Evolutionary conservation across 2,113 vertebrate genomes (phyloP), one percentile per base, ranked within the genome.

Genomic region (Heptranchias perlo): DNA sequence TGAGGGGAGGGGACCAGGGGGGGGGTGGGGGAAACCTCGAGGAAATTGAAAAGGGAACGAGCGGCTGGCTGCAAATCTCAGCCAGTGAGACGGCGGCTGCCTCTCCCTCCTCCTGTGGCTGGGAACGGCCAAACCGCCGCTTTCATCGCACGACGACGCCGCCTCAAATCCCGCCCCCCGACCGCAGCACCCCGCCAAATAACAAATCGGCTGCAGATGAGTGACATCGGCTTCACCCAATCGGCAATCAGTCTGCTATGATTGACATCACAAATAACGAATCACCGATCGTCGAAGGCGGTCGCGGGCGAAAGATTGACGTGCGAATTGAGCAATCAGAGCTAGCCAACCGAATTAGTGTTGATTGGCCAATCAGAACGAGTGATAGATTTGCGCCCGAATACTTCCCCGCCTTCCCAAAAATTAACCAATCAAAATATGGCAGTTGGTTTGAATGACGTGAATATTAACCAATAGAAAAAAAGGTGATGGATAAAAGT

Each of bases 51-150:
- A 54, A 58, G 21, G 4, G 23, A 23, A 16, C 28, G 16, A 54
- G 10, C 86, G 2, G 25, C 31, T 4, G 14, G 52, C 52, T 62
- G 1, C 8, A 18, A 62, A 62, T 44, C 35, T 39, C 89, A 13
- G 21, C 62, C 62, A 21, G 1, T 4, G 39, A 35, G 14, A 67
- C 16, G 52, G 54, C 16, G 47, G 21, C 62, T 39, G 44, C 95
- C 0, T 39, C 47, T 44, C 49, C 97, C 10, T 97, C 98, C 97
- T 98, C 98, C 98, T 98, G 98, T 96, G 96, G 54, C 92, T 93
- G 96, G 54, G 54, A 65, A 7, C 69, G 73, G 73, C 73, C 21
- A 0, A 61, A 54, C 21, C 44, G 61, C 76, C 0, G 21, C 44
- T 16, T 52, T 18, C 65, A 28, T 25, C 61, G 31, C 96, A 44